Percentiles rank a stretch among this genome's conserved stretches.
These are phyloP conservation scores for Amphipoea oculea DNA, from an alignment of 2,888 invertebrate species.

Conservation along the genomic window DNA sequence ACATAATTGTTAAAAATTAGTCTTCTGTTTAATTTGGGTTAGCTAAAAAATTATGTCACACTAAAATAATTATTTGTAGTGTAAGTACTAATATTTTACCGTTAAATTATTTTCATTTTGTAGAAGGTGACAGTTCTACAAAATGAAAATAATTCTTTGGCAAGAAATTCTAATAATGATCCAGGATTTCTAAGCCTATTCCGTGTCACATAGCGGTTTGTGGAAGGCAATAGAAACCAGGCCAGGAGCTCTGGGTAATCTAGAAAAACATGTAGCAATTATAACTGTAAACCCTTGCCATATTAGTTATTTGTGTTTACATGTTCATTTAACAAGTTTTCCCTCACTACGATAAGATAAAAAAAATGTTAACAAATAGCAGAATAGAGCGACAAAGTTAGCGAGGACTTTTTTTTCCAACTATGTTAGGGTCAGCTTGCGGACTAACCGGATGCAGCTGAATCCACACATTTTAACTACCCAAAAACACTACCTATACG, in stretches of 20 bases:
- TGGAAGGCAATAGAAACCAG: slow-evolving; percentile 48
- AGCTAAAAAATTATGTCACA: neutral
- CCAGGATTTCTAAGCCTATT: slow-evolving; percentile 38
- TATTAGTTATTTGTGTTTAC: slow-evolving; percentile 21
- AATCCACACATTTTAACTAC: neutral
- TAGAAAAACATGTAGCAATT: slow-evolving; percentile 56
- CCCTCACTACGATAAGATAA: slow-evolving; percentile 1
- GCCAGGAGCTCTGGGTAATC: slow-evolving; percentile 46
- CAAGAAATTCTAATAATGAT: slow-evolving; percentile 8
- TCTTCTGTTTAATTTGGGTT: neutral
- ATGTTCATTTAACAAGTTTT: slow-evolving; percentile 28
- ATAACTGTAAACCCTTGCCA: slow-evolving; percentile 35
- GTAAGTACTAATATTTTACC: neutral
- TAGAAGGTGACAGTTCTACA: neutral
- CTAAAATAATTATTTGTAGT: too few species aligned
- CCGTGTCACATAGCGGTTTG: slow-evolving; percentile 60
- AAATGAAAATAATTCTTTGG: neutral
- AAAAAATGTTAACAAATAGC: neutral
- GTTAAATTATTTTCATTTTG: slow-evolving; percentile 1
- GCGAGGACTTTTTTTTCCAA: neutral
- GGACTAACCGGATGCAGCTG: neutral
- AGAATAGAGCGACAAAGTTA: neutral
- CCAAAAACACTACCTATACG: neutral
- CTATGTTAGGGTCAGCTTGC: neutral
- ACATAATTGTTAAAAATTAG: neutral